phyloP scores from a whole-genome alignment of 1,140 invertebrate genomes.

The Drosophila busckii region DNA sequence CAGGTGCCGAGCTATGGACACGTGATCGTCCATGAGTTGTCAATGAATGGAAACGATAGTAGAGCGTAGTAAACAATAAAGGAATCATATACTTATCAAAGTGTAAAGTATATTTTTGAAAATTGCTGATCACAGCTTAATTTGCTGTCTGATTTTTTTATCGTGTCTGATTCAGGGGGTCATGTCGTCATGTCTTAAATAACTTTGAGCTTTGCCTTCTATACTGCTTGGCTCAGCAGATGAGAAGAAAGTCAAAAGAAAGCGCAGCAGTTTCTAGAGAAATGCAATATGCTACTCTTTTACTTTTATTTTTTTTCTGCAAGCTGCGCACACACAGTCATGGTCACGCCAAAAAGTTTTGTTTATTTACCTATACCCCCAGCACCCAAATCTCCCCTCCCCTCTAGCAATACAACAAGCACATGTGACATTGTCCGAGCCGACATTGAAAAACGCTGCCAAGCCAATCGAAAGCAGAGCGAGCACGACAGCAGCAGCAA shows the following conservation, averaged over 20 bases:
- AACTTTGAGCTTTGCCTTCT: conserved; percentile 60
- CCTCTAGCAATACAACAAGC: neutral
- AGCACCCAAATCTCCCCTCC: neutral
- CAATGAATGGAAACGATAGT: conserved; percentile 66
- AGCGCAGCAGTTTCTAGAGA: conserved; percentile 58
- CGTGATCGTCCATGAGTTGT: conserved; percentile 63
- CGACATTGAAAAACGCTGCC: conserved; percentile 60
- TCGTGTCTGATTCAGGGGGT: conserved; percentile 50
- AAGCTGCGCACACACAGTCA: conserved; percentile 67
- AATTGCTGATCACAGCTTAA: conserved; percentile 34
- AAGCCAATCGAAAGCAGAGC: conserved; percentile 56
- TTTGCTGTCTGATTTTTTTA: neutral
- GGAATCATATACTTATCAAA: neutral
- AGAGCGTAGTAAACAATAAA: conserved; percentile 29
- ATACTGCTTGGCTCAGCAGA: conserved; percentile 56
- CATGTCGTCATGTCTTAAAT: conserved; percentile 45
- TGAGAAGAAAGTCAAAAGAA: conserved; percentile 64
- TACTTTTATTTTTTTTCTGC: conserved; percentile 65
- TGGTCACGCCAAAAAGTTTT: conserved; percentile 44
- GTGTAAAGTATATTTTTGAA: neutral
- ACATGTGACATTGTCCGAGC: conserved; percentile 70
- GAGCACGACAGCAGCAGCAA: conserved; percentile 19
- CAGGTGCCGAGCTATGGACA: conserved; percentile 66
- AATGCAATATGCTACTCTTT: conserved; percentile 46
- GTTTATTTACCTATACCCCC: conserved; percentile 57